phyloP scores from a whole-genome alignment of 2,888 invertebrate species.

The Tiphia femorata region DNA sequence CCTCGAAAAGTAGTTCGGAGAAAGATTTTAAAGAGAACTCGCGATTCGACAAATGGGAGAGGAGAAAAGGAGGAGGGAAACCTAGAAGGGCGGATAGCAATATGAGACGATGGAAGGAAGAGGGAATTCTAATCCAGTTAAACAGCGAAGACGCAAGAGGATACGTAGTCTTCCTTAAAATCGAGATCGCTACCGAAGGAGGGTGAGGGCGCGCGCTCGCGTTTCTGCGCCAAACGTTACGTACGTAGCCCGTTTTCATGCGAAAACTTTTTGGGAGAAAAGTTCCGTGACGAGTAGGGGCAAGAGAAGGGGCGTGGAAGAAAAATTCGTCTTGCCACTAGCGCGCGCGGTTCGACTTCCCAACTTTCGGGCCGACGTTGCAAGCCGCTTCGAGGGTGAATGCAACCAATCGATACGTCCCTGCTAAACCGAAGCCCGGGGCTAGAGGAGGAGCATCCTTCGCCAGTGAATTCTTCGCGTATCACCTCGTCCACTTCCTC shows the following conservation, averaged over 20 bases:
- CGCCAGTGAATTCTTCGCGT: conserved; percentile 11
- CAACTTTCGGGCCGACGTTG: conserved; percentile 15
- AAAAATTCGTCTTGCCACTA: conserved; percentile 37
- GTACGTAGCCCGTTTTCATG: conserved; percentile 1
- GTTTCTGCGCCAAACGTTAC: background rate
- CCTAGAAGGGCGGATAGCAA: no score
- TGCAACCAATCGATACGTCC: conserved; percentile 23
- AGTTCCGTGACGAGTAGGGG: conserved; percentile 29
- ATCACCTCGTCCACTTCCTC: conserved; percentile 9
- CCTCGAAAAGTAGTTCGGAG: no score
- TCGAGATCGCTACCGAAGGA: no score
- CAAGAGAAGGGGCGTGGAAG: conserved; percentile 26
- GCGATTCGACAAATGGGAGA: no score
- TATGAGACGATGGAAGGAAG: no score
- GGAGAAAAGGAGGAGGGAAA: no score
- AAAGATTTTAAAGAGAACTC: no score
- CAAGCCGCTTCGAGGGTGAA: conserved; percentile 14
- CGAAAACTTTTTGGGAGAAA: conserved; percentile 26
- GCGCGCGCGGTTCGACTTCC: conserved; percentile 21
- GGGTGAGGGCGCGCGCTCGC: background rate
- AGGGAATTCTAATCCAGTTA: no score
- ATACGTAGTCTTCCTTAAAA: no score
- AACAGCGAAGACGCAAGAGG: no score
- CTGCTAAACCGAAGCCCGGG: no score
- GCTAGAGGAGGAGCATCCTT: background rate